Evolutionary conservation across 1,140 invertebrate species (phyloP), one percentile per base, ranked within the genome.

Genomic region (Drosophila lacteicornis): DNA sequence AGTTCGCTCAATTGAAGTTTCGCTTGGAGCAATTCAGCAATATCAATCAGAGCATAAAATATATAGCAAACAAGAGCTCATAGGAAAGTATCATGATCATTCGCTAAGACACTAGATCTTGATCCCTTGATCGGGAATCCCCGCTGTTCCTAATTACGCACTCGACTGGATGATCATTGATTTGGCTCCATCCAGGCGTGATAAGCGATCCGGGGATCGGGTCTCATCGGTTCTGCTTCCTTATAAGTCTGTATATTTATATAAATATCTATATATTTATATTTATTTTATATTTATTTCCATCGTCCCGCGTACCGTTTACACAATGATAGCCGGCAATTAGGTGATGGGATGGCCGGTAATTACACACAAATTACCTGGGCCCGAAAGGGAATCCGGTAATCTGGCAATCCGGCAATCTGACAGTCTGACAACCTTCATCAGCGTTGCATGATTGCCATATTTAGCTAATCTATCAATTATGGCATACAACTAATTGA

Each of bases 381-480:
- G 65, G 33, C 47, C 38, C 47, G 38, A 70, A 53, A 66, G 66
- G 66, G 43, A 58, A 17, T 71, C 69, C 42, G 62, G 19, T 66
- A 51, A 25, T 68, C 66, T 59, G 56, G 40, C 49, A 62, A 56
- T 62, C 49, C 33, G 33, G 36, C 63, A 30, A 59, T 46, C 56
- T n/a, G 61, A 25, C 50, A 13, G 27, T 30, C 66, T 71, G 69
- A 75, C 69, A 62, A 27, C 57, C 71, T 75, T 75, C 70, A 61
- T 53, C 56, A 74, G 47, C 53, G 46, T 77, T 61, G 75, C 75
- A 78, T 78, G 75, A 77, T 77, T 46, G 40, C 47, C 40, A 51
- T 58, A 68, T 68, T 77, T 77, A 77, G 75, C 65, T 77, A 77
- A 77, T 77, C 74, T 68, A 78, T 65, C 56, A 77, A 78, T 78